phyloP scores from a whole-genome alignment of 2,113 vertebrate genomes.

The Paedocypris sp. region DNA sequence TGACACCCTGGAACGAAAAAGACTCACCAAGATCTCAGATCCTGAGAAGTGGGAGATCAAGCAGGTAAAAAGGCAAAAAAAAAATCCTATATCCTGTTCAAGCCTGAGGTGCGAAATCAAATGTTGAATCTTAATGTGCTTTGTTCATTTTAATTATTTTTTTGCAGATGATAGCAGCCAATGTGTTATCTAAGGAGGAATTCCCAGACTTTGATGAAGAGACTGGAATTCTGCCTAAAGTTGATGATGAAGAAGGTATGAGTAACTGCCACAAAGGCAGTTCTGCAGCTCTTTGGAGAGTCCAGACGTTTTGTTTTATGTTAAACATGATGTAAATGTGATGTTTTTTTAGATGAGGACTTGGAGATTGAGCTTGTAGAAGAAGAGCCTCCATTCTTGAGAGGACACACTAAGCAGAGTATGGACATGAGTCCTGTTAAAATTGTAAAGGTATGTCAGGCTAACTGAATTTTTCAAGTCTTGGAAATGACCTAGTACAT shows the following conservation, averaged over 20 bases:
- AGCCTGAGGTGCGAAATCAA: too few species aligned
- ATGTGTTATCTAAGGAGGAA: constrained; percentile 95
- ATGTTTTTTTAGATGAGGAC: constrained; percentile 74
- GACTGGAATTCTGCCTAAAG: constrained; percentile 95
- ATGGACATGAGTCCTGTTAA: constrained; percentile 99
- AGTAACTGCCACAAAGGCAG: too few species aligned
- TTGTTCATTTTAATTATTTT: constrained; percentile 9
- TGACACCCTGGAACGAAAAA: constrained; percentile 85
- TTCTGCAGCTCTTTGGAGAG: too few species aligned
- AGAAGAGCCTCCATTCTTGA: constrained; percentile 91
- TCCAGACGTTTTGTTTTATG: too few species aligned
- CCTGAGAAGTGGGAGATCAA: constrained; percentile 98
- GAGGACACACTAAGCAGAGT: constrained; percentile 95
- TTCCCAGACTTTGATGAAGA: constrained; percentile 98
- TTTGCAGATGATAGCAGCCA: constrained; percentile 92
- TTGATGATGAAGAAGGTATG: constrained; percentile 94
- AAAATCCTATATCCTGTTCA: too few species aligned
- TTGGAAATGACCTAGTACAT: too few species aligned
- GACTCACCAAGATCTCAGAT: constrained; percentile 94
- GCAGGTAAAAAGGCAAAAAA: constrained; percentile 68
- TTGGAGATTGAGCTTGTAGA: constrained; percentile 96
- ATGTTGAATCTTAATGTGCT: neutral
- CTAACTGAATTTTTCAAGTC: too few species aligned
- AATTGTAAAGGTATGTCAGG: constrained; percentile 81
- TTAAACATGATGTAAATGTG: too few species aligned